These are phyloP conservation scores for Heliothis subflexa DNA, from an alignment of 1,140 invertebrate species.

Conservation along the genomic window DNA sequence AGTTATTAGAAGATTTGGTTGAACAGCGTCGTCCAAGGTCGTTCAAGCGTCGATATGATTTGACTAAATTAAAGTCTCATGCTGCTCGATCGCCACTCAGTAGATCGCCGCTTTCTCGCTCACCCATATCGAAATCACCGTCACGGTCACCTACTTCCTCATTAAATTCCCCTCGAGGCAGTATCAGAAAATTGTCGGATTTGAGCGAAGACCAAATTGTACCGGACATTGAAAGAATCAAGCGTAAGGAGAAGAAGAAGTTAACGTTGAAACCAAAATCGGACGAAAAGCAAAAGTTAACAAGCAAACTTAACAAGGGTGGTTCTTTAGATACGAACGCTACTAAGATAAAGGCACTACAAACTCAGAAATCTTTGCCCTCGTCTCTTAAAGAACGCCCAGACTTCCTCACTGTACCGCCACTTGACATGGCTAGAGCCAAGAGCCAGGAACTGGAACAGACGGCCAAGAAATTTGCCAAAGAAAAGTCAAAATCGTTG, in stretches of 20 bases:
- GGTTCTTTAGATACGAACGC: slow-evolving; percentile 84
- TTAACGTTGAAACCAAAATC: slow-evolving; percentile 79
- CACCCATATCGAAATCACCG: slow-evolving; percentile 84
- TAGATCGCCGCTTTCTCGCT: slow-evolving; percentile 78
- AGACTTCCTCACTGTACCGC: slow-evolving; percentile 85
- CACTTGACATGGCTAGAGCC: slow-evolving; percentile 87
- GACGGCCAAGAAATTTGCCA: slow-evolving; percentile 84
- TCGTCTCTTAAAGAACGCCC: slow-evolving; percentile 84
- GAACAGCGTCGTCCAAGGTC: slow-evolving; percentile 83
- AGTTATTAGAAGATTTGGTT: slow-evolving; percentile 84
- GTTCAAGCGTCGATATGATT: slow-evolving; percentile 83
- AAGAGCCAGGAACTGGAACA: slow-evolving; percentile 89
- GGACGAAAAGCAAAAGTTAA: slow-evolving; percentile 79
- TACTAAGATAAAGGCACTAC: slow-evolving; percentile 78
- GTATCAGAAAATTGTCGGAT: slow-evolving; percentile 84
- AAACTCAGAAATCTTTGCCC: slow-evolving; percentile 85
- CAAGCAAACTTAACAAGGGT: slow-evolving; percentile 77
- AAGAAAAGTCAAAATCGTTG: slow-evolving; percentile 89
- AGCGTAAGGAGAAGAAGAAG: slow-evolving; percentile 85
- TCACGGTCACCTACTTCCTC: slow-evolving; percentile 84
- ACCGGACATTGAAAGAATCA: slow-evolving; percentile 87
- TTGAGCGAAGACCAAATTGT: slow-evolving; percentile 88
- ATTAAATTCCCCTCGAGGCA: slow-evolving; percentile 84
- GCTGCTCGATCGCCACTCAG: slow-evolving; percentile 76
- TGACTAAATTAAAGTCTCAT: slow-evolving; percentile 77